Conservation (phyloP, 2,797 vertebrate species). For the Lacerta agilis region DNA sequence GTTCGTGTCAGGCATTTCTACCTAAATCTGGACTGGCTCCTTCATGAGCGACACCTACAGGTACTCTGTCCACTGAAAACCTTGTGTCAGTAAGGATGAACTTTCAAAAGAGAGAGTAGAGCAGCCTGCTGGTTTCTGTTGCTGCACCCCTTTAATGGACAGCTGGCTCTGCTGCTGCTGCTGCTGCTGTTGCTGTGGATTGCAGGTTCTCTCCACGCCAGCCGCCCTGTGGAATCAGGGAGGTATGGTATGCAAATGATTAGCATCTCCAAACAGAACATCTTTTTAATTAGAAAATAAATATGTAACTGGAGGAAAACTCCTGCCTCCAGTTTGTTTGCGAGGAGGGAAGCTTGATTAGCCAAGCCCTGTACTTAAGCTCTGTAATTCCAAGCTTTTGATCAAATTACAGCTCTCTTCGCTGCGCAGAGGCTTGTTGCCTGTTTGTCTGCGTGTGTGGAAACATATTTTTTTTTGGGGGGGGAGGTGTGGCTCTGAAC, state of each 20-base stretch:
- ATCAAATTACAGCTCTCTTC: constrained; percentile 52
- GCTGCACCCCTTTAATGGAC: neutral
- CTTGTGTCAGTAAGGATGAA: too few species aligned
- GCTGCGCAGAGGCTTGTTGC: constrained; percentile 44
- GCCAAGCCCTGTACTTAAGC: constrained; percentile 48
- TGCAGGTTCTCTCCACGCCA: neutral
- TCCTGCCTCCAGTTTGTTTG: constrained; percentile 59
- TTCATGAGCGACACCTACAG: neutral
- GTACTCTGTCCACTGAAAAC: neutral
- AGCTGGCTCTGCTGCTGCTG: neutral
- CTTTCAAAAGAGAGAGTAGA: too few species aligned
- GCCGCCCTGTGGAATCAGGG: neutral
- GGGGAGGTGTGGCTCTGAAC: constrained; percentile 62
- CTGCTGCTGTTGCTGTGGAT: neutral
- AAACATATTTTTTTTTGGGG: constrained; percentile 38
- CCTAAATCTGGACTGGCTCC: neutral
- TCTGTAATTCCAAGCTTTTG: constrained; percentile 50
- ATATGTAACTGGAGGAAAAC: constrained; percentile 34
- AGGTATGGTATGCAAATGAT: constrained; percentile 48
- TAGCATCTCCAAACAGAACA: constrained; percentile 46
- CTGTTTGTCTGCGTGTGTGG: neutral
- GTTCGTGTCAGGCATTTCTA: neutral
- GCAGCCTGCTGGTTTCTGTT: neutral
- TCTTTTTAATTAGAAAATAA: constrained; percentile 61
- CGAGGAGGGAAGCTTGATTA: constrained; percentile 50